Percentiles rank a stretch among this genome's conserved stretches.
These are phyloP conservation scores for Calycopis cecrops DNA, from an alignment of 1,140 invertebrate species.

Conservation along the genomic window DNA sequence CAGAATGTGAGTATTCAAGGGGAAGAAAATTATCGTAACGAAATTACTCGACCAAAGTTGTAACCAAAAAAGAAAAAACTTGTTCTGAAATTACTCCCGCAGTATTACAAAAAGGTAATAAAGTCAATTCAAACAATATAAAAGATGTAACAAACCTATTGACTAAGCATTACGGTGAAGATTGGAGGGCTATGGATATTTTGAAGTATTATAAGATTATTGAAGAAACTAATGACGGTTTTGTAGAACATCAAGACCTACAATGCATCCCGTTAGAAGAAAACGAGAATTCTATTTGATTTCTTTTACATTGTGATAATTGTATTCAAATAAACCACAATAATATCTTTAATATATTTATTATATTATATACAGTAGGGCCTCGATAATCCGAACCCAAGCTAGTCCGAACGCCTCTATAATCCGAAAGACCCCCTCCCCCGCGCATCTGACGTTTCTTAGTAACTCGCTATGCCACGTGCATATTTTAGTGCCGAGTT, in stretches of 20 bases:
- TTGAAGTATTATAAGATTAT: slow-evolving; percentile 12
- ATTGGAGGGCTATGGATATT: slow-evolving; percentile 1
- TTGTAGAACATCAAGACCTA: slow-evolving; percentile 11
- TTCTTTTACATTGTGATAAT: slow-evolving; percentile 2
- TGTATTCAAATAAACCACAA: not conserved
- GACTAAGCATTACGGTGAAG: slow-evolving; percentile 9
- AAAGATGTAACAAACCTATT: slow-evolving; percentile 5
- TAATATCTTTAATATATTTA: no score
- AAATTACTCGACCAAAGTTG: slow-evolving; percentile 18
- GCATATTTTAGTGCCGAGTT: no score
- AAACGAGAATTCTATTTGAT: slow-evolving; percentile 13
- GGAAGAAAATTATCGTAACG: slow-evolving; percentile 18
- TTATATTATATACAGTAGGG: slow-evolving; percentile 2
- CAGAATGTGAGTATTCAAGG: slow-evolving; percentile 17
- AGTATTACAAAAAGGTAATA: slow-evolving; percentile 14
- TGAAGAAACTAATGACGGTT: slow-evolving; percentile 15
- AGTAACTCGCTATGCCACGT: no score
- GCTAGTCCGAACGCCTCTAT: no score
- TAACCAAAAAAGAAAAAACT: slow-evolving; percentile 17
- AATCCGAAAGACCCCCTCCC: no score
- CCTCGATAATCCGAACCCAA: no score
- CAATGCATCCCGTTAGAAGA: slow-evolving; percentile 13
- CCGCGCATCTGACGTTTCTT: no score
- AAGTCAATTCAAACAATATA: slow-evolving; percentile 13
- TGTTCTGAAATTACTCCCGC: slow-evolving; percentile 5